Conservation (phyloP, 1,140 invertebrate genomes). For the Lepidotrigona ventralis region DNA sequence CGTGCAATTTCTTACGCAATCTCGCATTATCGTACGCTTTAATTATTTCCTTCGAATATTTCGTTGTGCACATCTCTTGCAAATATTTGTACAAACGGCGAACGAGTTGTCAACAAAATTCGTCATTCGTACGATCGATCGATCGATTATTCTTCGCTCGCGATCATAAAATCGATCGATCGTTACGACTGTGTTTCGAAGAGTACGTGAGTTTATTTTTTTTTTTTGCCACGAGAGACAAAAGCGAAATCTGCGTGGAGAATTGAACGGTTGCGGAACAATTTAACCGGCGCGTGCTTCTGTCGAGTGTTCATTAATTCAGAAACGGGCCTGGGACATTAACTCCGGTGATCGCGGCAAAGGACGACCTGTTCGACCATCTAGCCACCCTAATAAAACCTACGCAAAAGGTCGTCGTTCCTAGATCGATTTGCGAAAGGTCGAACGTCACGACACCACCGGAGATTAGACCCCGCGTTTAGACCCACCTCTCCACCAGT, state of each 20-base stretch:
- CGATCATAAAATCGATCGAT: too few relatives aligned
- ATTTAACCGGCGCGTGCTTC: neutral
- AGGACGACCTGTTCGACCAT: neutral
- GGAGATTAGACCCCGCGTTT: slow-evolving; percentile 34
- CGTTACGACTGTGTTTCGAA: neutral
- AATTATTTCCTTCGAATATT: too few relatives aligned
- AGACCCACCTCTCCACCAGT: slow-evolving; percentile 15
- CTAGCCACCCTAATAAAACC: slow-evolving; percentile 47
- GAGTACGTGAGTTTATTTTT: neutral
- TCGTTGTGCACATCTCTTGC: too few relatives aligned
- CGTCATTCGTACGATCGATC: too few relatives aligned
- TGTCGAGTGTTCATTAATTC: slow-evolving; percentile 22
- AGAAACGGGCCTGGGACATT: neutral
- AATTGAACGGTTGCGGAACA: neutral
- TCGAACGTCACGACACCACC: slow-evolving; percentile 32
- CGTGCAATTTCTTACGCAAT: too few relatives aligned
- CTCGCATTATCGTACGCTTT: too few relatives aligned
- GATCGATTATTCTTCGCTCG: too few relatives aligned
- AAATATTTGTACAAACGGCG: too few relatives aligned
- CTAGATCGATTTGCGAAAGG: slow-evolving; percentile 55
- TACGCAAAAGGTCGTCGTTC: slow-evolving; percentile 45
- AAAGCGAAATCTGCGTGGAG: neutral
- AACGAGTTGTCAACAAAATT: too few relatives aligned
- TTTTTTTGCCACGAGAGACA: neutral
- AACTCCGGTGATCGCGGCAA: neutral